Conservation (phyloP, 2,888 invertebrate species). For the Lasioglossum leucozonium region DNA sequence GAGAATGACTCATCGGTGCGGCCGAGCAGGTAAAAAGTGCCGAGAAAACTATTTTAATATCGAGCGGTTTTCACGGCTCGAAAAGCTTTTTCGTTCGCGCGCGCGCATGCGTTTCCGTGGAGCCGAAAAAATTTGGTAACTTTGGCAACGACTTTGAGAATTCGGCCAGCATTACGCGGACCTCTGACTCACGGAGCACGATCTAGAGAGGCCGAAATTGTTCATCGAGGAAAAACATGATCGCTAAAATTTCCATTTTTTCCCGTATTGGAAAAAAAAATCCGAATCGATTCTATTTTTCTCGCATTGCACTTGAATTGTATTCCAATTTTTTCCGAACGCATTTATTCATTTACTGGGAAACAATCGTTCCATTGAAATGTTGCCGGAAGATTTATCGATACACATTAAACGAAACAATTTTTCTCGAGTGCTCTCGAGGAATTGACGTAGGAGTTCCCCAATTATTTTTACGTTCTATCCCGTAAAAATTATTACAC, state of each 20-base stretch:
- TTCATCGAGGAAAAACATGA: no score
- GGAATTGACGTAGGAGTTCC: not conserved
- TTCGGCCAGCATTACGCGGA: not conserved
- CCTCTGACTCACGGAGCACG: not conserved
- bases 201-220: not conserved
- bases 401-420: not conserved
- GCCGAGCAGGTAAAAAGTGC: not conserved
- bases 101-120: not conserved
- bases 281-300: not conserved
- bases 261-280: not conserved
- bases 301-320: not conserved
- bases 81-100: not conserved
- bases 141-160: not conserved
- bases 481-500: no score
- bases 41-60: constrained; percentile 14
- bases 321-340: not conserved
- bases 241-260: not conserved
- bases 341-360: no score
- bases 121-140: not conserved
- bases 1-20: not conserved
- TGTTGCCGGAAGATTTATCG: no score
- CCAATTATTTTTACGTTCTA: not conserved
- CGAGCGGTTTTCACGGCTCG: not conserved
- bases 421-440: not conserved
- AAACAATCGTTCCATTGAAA: no score